Conservation (phyloP, 2,113 vertebrate species). For the Anolis sagrei region DNA sequence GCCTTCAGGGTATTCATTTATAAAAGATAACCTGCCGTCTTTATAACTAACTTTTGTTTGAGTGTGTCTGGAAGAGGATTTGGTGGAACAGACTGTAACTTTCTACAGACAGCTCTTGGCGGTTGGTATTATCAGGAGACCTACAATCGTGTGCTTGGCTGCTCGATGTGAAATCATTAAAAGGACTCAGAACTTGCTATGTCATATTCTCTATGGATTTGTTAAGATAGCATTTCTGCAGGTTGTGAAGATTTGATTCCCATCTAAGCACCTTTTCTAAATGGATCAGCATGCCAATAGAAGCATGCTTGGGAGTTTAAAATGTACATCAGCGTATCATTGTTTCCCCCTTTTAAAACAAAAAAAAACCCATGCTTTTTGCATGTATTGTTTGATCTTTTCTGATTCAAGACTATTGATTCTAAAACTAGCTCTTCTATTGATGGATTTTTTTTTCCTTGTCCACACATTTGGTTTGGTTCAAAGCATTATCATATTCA, state of each 20-base stretch:
- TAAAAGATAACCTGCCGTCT: not conserved
- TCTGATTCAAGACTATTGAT: constrained; percentile 1
- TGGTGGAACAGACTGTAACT: not conserved
- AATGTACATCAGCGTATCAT: not conserved
- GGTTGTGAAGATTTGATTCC: not conserved
- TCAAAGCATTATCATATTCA: not conserved
- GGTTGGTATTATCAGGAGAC: constrained; percentile 8
- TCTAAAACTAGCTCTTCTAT: not conserved
- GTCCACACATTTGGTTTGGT: not conserved
- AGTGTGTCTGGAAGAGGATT: not conserved
- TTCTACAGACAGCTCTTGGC: constrained; percentile 22
- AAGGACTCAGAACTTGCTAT: not conserved
- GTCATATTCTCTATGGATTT: not conserved
- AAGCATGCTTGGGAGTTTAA: not conserved
- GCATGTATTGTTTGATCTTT: not conserved
- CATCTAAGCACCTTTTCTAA: not conserved
- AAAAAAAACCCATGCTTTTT: not conserved
- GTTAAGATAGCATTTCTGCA: not conserved
- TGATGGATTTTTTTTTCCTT: not conserved
- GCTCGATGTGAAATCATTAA: not conserved
- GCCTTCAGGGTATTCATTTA: not conserved
- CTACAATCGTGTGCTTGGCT: constrained; percentile 18
- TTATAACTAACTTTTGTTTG: not conserved
- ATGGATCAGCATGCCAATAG: not conserved
- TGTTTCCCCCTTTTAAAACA: not conserved